These are phyloP conservation scores for Ptilonorhynchus violaceus DNA, from an alignment of 2,113 vertebrate genomes.

Conservation along the genomic window DNA sequence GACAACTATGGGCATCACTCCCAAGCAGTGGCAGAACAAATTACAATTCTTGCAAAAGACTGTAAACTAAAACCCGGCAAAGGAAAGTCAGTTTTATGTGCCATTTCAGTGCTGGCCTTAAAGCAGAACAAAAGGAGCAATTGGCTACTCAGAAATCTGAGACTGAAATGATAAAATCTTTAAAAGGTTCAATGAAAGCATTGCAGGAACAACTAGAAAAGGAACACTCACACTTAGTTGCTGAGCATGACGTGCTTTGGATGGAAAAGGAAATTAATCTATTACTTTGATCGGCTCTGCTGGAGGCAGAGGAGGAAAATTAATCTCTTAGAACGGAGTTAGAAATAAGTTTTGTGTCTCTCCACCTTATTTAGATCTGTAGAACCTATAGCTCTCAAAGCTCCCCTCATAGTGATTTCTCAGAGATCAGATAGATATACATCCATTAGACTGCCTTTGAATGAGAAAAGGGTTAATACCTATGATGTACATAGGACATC, in stretches of 20 bases:
- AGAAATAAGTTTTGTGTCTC: neutral
- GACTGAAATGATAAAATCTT: neutral
- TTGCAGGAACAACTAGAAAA: neutral
- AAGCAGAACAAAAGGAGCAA: neutral
- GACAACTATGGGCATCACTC: neutral
- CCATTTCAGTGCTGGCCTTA: neutral
- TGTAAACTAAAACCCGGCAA: neutral
- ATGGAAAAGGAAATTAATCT: neutral
- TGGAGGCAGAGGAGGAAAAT: neutral
- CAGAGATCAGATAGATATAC: neutral
- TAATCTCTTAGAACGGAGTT: neutral
- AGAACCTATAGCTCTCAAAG: neutral
- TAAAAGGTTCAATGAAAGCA: neutral
- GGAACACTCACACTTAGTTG: neutral
- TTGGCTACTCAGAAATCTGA: neutral
- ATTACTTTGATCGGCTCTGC: neutral
- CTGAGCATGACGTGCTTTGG: fast-evolving
- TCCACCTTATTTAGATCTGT: neutral
- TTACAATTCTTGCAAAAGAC: neutral
- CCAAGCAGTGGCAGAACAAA: neutral
- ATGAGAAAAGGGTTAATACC: neutral
- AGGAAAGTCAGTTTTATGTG: neutral
- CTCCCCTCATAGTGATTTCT: neutral
- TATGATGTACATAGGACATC: neutral
- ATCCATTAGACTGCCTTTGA: neutral